Evolutionary conservation across 2,888 invertebrate genomes (phyloP), one percentile per base, ranked within the genome.

Genomic region (Andrena marginata): DNA sequence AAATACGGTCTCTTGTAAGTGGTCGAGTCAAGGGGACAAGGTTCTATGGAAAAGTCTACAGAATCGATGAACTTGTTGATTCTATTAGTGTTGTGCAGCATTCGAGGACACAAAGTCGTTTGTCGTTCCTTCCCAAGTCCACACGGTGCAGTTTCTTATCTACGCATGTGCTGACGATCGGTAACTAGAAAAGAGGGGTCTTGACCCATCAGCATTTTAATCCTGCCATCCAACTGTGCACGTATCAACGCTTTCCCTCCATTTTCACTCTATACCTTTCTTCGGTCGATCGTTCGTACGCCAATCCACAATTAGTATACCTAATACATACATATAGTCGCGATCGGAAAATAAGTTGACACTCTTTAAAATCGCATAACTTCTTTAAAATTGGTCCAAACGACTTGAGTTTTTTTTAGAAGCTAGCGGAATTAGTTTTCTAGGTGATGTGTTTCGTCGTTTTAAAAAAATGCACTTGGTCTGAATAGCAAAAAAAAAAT

Each of bases 151-250:
- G 60, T 65, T 70, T 70, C 35, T 78, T 80, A 74, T 85, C 70
- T 78, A 10, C 33, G 26, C 13, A n/a, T 8, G 42, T 63, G 5
- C 42, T 20, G 62, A 26, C 54, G 26, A 6, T 72, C n/a, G 68
- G 42, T 83, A 62, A 77, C 74, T 77, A 70, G 60, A 65, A 81
- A 42, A 16, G 16, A 42, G 13, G 16, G 16, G n/a, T 67, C 72
- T 80, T 85, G 81, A 85, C 72, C 77, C 70, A 35, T 70, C 77
- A 72, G 33, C 54, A 64, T 68, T 69, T 71, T 60, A 51, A 77
- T 75, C 62, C 35, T 42, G 56, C 23, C n/a, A 64, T 6, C 35
- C 13, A 13, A 5, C 2, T 6, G 26, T 26, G 29, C 13, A 8
- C 35, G 10, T 63, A 2, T 6, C 31, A 60, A 65, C 6, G 23